These are phyloP conservation scores for Blennius ocellaris DNA, from an alignment of 2,113 vertebrate genomes.

Conservation along the genomic window DNA sequence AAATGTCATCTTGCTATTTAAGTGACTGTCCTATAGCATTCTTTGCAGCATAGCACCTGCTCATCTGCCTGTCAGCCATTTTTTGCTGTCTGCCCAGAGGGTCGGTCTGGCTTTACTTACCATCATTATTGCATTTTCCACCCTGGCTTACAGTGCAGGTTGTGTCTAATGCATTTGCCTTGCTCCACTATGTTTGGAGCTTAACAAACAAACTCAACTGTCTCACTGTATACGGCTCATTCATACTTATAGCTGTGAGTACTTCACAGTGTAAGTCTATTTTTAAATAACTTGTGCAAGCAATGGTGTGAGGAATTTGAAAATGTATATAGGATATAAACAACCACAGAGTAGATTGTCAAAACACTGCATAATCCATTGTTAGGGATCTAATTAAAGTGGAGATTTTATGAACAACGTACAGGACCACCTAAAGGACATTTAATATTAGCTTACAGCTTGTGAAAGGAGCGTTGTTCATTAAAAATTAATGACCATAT, in stretches of 20 bases:
- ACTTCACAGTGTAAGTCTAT: not conserved
- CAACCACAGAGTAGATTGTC: not conserved
- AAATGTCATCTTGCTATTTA: not conserved
- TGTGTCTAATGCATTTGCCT: constrained; percentile 25
- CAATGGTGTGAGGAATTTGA: not conserved
- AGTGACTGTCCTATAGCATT: not conserved
- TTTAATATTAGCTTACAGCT: not conserved
- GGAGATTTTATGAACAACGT: not conserved
- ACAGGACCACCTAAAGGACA: not conserved
- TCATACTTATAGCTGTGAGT: not conserved
- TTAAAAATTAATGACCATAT: not conserved
- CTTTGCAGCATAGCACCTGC: constrained; percentile 3
- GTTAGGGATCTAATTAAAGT: not conserved
- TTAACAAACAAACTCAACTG: constrained; percentile 6
- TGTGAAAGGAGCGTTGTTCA: not conserved
- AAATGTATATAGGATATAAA: not conserved
- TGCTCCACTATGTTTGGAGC: not conserved
- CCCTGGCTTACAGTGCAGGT: constrained; percentile 28
- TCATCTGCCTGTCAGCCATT: constrained; percentile 1
- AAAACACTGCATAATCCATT: not conserved
- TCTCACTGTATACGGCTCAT: not conserved
- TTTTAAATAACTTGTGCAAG: not conserved
- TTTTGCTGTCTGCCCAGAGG: constrained; percentile 12
- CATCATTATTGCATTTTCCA: constrained; percentile 47
- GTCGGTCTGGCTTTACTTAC: constrained; percentile 37